These are phyloP conservation scores for Drosophila tropicalis DNA, from an alignment of 1,140 invertebrate species.

Conservation along the genomic window DNA sequence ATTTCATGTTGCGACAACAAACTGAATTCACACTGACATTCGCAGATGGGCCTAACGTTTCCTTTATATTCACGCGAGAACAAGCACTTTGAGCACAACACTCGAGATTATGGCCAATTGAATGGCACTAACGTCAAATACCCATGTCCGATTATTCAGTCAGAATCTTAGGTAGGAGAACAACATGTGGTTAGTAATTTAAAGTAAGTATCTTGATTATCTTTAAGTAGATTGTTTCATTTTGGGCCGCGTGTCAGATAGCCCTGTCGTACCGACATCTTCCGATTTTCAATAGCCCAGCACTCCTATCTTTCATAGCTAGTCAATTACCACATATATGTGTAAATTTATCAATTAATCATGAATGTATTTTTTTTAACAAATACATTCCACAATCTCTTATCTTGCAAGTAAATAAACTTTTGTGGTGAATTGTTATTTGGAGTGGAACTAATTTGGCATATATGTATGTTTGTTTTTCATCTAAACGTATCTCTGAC, in stretches of 20 bases:
- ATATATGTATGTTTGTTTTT: too few relatives aligned
- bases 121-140: conserved; percentile 44
- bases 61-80: conserved; percentile 57
- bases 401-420: not conserved
- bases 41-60: not conserved
- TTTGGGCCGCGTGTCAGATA: conserved; percentile 33
- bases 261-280: not conserved
- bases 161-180: conserved; percentile 10
- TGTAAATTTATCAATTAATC: not conserved
- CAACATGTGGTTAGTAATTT: conserved; percentile 44
- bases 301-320: not conserved
- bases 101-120: conserved; percentile 57
- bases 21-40: conserved; percentile 51
- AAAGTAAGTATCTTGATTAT: conserved; percentile 29
- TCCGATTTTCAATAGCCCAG: conserved; percentile 1
- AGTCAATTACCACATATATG: not conserved
- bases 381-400: not conserved
- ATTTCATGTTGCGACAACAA: conserved; percentile 55
- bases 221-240: conserved; percentile 34
- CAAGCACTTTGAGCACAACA: conserved; percentile 45
- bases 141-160: conserved; percentile 25
- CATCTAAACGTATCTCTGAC: too few relatives aligned
- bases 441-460: not conserved
- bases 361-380: not conserved
- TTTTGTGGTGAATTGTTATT: not conserved